Percentiles rank a stretch among this genome's conserved stretches.
These are phyloP conservation scores for Atta cephalotes DNA, from an alignment of 1,140 invertebrate species.

Conservation along the genomic window DNA sequence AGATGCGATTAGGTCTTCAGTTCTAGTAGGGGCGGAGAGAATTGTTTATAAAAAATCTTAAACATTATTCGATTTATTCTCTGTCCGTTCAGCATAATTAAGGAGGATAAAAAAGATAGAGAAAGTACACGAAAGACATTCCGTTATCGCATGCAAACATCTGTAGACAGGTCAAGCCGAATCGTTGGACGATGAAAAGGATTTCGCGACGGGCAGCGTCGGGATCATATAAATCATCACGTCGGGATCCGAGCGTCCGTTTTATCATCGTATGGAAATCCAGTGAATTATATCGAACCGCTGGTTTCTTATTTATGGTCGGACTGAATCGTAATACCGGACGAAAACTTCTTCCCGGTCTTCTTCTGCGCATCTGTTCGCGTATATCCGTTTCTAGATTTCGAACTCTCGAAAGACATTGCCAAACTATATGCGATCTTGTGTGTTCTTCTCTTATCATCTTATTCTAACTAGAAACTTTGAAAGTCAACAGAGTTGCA, in stretches of 20 bases:
- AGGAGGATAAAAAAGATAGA: neutral
- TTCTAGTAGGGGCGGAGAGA: neutral
- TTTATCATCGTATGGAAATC: slow-evolving; percentile 86
- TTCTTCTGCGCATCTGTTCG: slow-evolving; percentile 49
- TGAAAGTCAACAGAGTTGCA: neutral
- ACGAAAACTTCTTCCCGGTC: slow-evolving; percentile 20
- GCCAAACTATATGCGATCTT: neutral
- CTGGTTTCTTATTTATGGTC: slow-evolving; percentile 82
- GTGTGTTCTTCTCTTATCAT: slow-evolving; percentile 4
- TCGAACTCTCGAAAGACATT: neutral
- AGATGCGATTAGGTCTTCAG: neutral
- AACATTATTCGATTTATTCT: slow-evolving; percentile 13
- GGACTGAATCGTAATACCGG: slow-evolving; percentile 61
- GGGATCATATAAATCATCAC: slow-evolving; percentile 83
- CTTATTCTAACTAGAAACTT: neutral
- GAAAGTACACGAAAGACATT: neutral
- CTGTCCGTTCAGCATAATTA: neutral
- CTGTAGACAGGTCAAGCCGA: slow-evolving; percentile 2
- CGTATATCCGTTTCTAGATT: slow-evolving; percentile 19
- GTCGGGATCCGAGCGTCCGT: slow-evolving; percentile 79
- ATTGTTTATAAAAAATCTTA: slow-evolving; percentile 54
- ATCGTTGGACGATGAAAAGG: slow-evolving; percentile 23
- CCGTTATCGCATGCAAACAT: slow-evolving; percentile 46
- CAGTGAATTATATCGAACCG: slow-evolving; percentile 83
- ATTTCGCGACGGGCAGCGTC: slow-evolving; percentile 78